These are phyloP conservation scores for Chrysina gloriosa DNA, from an alignment of 2,888 invertebrate species.

Conservation along the genomic window DNA sequence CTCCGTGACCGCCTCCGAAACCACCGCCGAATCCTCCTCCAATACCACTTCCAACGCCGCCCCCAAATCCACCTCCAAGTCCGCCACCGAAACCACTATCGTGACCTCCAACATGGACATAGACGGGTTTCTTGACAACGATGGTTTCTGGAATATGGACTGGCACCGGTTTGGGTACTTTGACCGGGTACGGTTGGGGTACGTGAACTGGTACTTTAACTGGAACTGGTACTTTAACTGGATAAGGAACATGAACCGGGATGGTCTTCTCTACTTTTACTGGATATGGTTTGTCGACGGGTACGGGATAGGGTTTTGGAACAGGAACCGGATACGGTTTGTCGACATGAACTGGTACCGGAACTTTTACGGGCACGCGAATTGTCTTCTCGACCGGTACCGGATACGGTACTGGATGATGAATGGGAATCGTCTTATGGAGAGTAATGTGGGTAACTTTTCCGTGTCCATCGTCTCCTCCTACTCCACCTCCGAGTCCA, in stretches of 20 bases:
- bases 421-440: constrained; percentile 39
- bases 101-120: constrained; percentile 33
- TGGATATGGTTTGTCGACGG: constrained; percentile 41
- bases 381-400: constrained; percentile 42
- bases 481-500: constrained; percentile 39
- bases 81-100: constrained; percentile 36
- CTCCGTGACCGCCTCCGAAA: constrained; percentile 3
- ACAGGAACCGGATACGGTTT: constrained; percentile 44
- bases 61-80: constrained; percentile 25
- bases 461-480: constrained; percentile 38
- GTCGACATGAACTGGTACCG: constrained; percentile 42
- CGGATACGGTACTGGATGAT: constrained; percentile 39
- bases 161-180: constrained; percentile 41
- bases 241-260: constrained; percentile 35
- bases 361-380: constrained; percentile 38
- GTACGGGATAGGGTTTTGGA: constrained; percentile 44
- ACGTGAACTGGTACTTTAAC: constrained; percentile 41
- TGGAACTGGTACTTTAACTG: constrained; percentile 42
- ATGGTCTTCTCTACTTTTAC: constrained; percentile 41
- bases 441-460: constrained; percentile 44
- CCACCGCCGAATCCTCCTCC: constrained; percentile 26
- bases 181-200: constrained; percentile 43
- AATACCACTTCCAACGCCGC: constrained; percentile 25
- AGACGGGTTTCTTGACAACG: constrained; percentile 43
- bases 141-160: constrained; percentile 39